Percentiles rank a stretch among this genome's conserved stretches.
Conservation (phyloP, 2,113 vertebrate genomes). For the Rhinolophus ferrumequinum region DNA sequence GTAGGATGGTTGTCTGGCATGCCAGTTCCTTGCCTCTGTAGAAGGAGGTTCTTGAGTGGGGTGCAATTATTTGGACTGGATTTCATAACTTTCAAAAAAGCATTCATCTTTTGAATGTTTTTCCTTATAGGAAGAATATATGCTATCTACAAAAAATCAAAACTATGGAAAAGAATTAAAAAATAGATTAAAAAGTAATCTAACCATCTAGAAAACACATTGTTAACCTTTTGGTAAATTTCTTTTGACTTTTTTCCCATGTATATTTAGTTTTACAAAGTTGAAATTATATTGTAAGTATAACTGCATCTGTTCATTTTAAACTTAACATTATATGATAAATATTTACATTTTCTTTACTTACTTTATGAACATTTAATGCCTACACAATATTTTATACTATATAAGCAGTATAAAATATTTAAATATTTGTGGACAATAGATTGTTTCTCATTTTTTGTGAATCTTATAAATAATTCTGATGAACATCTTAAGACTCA, state of each 20-base stretch:
- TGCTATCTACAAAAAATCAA: background rate
- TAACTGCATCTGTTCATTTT: background rate
- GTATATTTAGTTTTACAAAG: background rate
- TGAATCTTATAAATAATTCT: conserved; percentile 33
- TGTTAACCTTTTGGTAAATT: background rate
- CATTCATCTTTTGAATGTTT: background rate
- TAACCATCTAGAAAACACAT: background rate
- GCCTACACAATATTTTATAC: background rate
- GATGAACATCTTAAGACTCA: background rate
- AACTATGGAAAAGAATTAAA: background rate
- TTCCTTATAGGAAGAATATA: background rate
- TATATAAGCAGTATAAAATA: background rate
- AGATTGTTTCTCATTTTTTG: conserved; percentile 14
- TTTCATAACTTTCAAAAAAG: background rate
- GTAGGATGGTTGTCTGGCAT: background rate
- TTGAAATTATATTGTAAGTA: background rate
- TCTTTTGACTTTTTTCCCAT: background rate
- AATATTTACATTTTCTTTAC: background rate
- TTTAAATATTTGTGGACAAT: background rate
- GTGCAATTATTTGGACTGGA: background rate
- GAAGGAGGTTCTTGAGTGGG: background rate
- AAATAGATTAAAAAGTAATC: background rate
- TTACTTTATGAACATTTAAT: conserved; percentile 5
- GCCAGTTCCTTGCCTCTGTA: background rate
- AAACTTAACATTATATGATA: conserved; percentile 5